These are phyloP conservation scores for Brachylomia viminalis DNA, from an alignment of 2,888 invertebrate genomes.

Conservation along the genomic window DNA sequence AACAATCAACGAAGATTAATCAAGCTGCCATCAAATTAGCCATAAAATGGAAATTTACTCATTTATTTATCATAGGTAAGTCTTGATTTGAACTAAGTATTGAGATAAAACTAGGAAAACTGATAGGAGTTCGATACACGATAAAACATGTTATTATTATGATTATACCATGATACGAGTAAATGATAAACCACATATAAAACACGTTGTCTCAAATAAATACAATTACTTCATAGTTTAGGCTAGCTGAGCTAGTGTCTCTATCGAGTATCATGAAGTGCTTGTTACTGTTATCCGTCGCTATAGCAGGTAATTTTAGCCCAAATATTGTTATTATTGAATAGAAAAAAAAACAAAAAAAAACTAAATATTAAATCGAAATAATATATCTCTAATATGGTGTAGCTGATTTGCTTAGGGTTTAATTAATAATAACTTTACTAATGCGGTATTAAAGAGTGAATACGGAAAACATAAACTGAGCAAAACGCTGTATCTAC, in stretches of 20 bases:
- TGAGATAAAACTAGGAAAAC: constrained; percentile 11
- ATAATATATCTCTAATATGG: neutral
- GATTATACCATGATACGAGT: constrained; percentile 41
- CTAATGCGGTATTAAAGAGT: no score
- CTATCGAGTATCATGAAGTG: constrained; percentile 69
- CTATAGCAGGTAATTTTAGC: constrained; percentile 71
- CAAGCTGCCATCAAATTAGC: neutral
- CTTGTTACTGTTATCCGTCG: constrained; percentile 70
- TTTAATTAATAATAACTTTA: neutral
- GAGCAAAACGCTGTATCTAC: neutral
- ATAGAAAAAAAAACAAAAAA: neutral
- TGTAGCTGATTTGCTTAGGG: neutral
- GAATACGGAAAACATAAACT: neutral
- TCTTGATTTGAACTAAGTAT: constrained; percentile 15
- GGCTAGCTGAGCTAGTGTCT: constrained; percentile 46
- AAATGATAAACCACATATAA: constrained; percentile 40
- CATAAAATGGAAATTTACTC: constrained; percentile 1
- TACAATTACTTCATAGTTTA: constrained; percentile 34
- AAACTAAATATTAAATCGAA: no score
- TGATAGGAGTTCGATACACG: constrained; percentile 24
- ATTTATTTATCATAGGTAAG: constrained; percentile 7
- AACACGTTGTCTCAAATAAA: constrained; percentile 38
- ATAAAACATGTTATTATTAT: constrained; percentile 21
- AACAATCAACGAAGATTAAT: no score
- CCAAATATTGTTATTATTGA: neutral